Percentiles rank a stretch among this genome's conserved stretches.
These are phyloP conservation scores for Variabilichromis moorii DNA, from an alignment of 2,113 vertebrate species.

Conservation along the genomic window DNA sequence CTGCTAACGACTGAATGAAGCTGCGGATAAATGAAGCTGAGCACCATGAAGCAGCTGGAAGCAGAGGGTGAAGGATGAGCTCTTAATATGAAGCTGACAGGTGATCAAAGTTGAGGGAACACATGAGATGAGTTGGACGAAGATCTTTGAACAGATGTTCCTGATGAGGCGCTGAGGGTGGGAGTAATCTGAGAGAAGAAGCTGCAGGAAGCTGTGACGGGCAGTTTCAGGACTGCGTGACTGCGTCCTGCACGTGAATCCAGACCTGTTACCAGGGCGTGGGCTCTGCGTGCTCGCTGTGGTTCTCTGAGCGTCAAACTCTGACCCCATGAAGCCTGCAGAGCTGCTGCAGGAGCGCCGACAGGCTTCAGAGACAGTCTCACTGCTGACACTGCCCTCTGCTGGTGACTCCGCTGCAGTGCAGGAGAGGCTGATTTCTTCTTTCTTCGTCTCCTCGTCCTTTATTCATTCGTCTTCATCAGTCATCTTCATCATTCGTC, in stretches of 20 bases:
- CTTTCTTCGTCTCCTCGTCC: not conserved
- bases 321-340: not conserved
- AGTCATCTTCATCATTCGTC: not conserved
- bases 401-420: constrained; percentile 12
- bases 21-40: not conserved
- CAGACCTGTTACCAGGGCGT: not conserved
- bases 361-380: not conserved
- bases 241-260: not conserved
- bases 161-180: not conserved
- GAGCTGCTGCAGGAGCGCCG: not conserved
- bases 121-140: not conserved
- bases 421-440: not conserved
- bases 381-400: constrained; percentile 53
- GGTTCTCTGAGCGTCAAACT: not conserved
- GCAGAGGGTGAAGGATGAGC: not conserved
- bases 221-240: not conserved
- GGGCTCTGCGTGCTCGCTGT: not conserved
- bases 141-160: not conserved
- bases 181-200: not conserved
- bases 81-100: too few relatives aligned
- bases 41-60: not conserved
- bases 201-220: not conserved
- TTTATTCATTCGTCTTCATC: not conserved
- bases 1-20: not conserved
- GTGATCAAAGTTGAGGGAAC: not conserved